Conservation (phyloP, 1,140 invertebrate genomes). For the Zaprionus taronus region DNA sequence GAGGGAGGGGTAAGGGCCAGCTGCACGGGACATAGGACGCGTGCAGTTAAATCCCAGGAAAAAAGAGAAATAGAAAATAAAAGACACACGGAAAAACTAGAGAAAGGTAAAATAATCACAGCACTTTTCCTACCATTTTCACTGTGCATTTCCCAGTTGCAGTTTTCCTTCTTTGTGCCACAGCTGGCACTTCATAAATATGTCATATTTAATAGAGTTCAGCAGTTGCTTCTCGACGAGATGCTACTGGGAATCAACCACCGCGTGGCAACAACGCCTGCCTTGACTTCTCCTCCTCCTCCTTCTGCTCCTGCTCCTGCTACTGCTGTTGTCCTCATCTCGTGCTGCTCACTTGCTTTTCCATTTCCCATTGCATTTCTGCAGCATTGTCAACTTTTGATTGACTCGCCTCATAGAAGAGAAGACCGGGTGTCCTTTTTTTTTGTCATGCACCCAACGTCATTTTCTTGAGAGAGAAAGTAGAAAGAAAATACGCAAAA, state of each 20-base stretch:
- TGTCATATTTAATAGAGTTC: conserved; percentile 84
- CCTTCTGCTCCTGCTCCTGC: background rate
- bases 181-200: conserved; percentile 82
- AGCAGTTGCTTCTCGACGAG: conserved; percentile 52
- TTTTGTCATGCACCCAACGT: conserved; percentile 22
- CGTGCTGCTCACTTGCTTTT: conserved; percentile 61
- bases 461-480: conserved; percentile 37
- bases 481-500: conserved; percentile 45
- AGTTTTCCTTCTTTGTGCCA: conserved; percentile 50
- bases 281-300: conserved; percentile 36
- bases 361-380: conserved; percentile 10
- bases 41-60: conserved; percentile 46
- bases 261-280: conserved; percentile 42
- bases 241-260: conserved; percentile 63
- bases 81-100: conserved; percentile 12
- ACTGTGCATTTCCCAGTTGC: conserved; percentile 49
- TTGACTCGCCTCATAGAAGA: conserved; percentile 60
- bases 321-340: background rate
- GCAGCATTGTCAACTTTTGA: conserved; percentile 67
- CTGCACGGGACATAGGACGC: conserved; percentile 31
- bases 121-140: conserved; percentile 53
- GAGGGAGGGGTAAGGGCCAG: background rate
- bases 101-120: conserved; percentile 47
- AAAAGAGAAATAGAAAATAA: conserved; percentile 6
- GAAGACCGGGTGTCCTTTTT: conserved; percentile 71